Evolutionary conservation across 2,888 invertebrate species (phyloP), one percentile per base, ranked within the genome.

Genomic region (Papilio protenor): DNA sequence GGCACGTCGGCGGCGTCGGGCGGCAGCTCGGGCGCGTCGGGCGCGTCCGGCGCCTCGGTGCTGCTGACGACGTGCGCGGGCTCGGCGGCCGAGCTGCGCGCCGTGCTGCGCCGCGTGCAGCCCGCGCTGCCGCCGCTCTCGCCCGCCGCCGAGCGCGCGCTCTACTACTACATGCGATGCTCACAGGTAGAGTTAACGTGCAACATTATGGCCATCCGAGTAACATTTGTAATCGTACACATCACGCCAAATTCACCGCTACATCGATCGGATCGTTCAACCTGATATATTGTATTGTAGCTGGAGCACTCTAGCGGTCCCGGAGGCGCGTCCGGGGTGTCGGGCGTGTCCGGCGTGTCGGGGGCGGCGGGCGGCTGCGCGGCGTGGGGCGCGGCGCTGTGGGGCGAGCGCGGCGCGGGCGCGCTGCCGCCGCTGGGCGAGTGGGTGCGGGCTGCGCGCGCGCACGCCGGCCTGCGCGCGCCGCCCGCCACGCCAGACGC

Each of bases 111-210:
- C 33, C 95, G 96, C 80, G 95, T 95, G 3, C 93, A 95, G 78
- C 95, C 96, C 27, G 92, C 96, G 86, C 90, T 95, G 89, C 86
- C 95, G 87, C 85, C 95, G 88, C 89, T 97, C 81, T 95, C 96
- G 77, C 95, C 96, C 23, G 95, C 96, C 61, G 98, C 98, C 0
- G 95, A 98, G 71, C 96, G 97, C 72, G 96, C 98, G 0, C 94
- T 98, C 2, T 98, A 98, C 90, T 98, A 98, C 91, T 98, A 98
- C 88, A 98, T 98, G 98, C 95, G 98, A 71, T 98, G 98, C 90
- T 98, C 98, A 0, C 98, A 97, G 95, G 95, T 97, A 80, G 1
- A 2, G 61, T 14, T 14, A 6, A 5, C 18, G 52, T 49, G 6
- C 47, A 8, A 49, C 49, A 27, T 27, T 27, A 27, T 27, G 27